These are phyloP conservation scores for Syrphus vitripennis DNA, from an alignment of 2,888 invertebrate species.

Conservation along the genomic window DNA sequence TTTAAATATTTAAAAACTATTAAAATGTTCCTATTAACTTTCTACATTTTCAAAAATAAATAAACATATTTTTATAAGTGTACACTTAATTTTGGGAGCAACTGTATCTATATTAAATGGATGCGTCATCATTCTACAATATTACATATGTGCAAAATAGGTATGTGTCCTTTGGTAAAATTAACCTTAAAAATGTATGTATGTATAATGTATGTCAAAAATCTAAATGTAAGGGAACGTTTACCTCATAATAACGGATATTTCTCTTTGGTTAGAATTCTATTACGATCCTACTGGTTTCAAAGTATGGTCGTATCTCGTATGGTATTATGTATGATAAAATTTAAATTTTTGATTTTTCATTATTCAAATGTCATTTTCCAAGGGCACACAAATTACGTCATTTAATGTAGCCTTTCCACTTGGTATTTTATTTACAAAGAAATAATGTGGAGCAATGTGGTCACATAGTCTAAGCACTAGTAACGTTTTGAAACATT, in stretches of 20 bases:
- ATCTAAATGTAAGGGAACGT: neutral
- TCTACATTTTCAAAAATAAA: too few species aligned
- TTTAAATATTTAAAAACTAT: too few species aligned
- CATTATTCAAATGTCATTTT: neutral
- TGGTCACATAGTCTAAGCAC: too few species aligned
- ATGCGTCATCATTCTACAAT: neutral
- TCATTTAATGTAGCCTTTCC: neutral
- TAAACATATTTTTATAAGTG: too few species aligned
- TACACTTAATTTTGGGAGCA: too few species aligned
- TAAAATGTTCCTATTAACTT: too few species aligned
- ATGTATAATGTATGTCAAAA: neutral
- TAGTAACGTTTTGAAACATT: too few species aligned
- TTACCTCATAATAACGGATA: neutral
- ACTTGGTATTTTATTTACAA: neutral
- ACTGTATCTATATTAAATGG: too few species aligned
- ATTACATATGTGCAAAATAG: neutral
- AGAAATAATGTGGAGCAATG: too few species aligned
- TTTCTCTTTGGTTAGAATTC: neutral
- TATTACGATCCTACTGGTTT: neutral
- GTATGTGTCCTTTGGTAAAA: conserved; percentile 7
- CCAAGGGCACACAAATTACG: neutral
- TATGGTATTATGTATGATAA: neutral
- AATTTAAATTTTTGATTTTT: neutral
- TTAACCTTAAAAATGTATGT: neutral
- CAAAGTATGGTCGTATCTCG: neutral